These are phyloP conservation scores for Hydropsyche tenuis DNA, from an alignment of 1,140 invertebrate species.

Conservation along the genomic window DNA sequence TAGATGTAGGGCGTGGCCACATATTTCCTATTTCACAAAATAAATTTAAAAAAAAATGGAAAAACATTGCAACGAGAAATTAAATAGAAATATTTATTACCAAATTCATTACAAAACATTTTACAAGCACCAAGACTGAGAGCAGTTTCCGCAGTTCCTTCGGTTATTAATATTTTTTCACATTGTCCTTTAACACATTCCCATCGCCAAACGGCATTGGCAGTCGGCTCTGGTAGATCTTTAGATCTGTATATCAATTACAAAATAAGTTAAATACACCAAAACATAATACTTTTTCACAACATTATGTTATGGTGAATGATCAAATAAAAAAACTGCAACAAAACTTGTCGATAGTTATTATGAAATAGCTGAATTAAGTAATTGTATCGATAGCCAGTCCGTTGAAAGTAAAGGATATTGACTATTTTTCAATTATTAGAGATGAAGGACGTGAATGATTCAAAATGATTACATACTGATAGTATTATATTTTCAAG, in stretches of 20 bases:
- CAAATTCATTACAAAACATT: slow-evolving; percentile 66
- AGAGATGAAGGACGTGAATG: no score
- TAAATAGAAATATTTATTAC: slow-evolving; percentile 49
- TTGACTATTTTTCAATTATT: no score
- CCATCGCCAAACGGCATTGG: slow-evolving; percentile 62
- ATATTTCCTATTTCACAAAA: slow-evolving; percentile 60
- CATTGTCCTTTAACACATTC: slow-evolving; percentile 63
- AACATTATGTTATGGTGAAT: neutral
- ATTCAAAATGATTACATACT: no score
- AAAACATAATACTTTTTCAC: neutral
- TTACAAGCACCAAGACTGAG: slow-evolving; percentile 68
- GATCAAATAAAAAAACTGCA: neutral
- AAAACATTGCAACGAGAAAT: neutral
- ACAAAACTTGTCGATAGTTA: no score
- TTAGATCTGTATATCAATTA: slow-evolving; percentile 1
- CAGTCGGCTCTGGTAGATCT: slow-evolving; percentile 38
- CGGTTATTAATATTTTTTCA: slow-evolving; percentile 61
- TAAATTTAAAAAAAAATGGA: neutral
- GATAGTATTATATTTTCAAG: no score
- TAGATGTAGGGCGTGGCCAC: slow-evolving; percentile 76
- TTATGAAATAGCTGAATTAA: no score
- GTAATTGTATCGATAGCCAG: no score
- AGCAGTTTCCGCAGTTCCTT: slow-evolving; percentile 59
- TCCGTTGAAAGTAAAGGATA: no score
- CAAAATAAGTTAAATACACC: neutral